A percentile compares a stretch with the other conserved stretches of the same genome.
Evolutionary conservation across 2,888 invertebrate species (phyloP).

Genomic region (Candidula unifasciata): DNA sequence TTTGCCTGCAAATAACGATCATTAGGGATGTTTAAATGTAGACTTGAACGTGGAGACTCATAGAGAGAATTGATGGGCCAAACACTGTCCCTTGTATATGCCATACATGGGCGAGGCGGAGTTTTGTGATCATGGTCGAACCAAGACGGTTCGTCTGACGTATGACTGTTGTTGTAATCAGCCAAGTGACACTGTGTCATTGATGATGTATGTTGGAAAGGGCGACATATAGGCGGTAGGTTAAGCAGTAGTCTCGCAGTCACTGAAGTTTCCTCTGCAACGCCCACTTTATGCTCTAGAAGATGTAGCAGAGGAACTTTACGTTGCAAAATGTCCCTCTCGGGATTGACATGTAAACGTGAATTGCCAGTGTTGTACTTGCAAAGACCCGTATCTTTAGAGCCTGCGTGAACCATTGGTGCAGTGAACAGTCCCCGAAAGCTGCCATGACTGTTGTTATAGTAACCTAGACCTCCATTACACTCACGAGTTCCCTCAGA

Average conservation of each 20-base stretch:
- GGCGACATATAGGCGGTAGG: no score
- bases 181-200: background rate
- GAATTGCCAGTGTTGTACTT: no score
- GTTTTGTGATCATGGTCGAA: no score
- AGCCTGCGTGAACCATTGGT: background rate
- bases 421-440: background rate
- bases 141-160: background rate
- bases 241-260: background rate
- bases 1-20: background rate
- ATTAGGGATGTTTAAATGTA: background rate
- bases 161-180: background rate
- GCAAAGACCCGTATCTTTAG: background rate
- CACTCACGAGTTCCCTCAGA: background rate
- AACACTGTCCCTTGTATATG: background rate
- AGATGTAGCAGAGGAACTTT: background rate
- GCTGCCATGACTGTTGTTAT: background rate
- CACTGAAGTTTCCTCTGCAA: background rate
- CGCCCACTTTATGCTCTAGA: background rate
- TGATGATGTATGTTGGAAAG: background rate
- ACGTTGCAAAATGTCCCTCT: no score
- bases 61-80: background rate
- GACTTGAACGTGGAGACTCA: background rate
- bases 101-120: background rate
- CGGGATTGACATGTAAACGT: background rate
- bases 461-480: background rate